phyloP scores from a whole-genome alignment of 2,113 vertebrate species.

The Eretmochelys imbricata region DNA sequence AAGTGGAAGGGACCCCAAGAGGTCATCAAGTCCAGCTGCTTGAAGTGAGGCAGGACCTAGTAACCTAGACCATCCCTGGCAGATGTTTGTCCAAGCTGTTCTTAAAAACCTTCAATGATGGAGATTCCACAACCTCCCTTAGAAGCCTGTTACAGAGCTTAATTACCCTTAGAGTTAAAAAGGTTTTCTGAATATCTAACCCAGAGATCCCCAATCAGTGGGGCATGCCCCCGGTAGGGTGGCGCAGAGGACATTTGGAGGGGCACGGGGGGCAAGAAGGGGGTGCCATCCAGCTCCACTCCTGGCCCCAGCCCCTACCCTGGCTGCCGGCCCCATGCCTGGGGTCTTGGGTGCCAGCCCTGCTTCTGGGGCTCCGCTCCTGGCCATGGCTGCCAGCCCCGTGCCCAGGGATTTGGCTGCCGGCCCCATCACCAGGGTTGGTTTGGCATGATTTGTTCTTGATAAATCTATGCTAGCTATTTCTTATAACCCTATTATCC shows the following conservation, averaged over 20 bases:
- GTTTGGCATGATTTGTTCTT: not conserved
- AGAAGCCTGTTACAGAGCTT: not conserved
- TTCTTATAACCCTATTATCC: not conserved
- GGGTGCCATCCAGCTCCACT: no score
- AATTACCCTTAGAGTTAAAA: not conserved
- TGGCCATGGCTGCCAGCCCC: no score
- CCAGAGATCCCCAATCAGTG: not conserved
- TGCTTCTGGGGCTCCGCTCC: no score
- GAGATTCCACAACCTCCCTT: not conserved
- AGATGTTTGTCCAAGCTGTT: not conserved
- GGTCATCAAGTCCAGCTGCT: not conserved
- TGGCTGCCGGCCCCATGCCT: no score
- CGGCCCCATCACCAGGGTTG: no score
- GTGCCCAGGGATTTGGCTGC: no score
- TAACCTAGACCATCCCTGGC: not conserved
- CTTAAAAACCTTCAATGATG: not conserved
- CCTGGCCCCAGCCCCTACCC: no score
- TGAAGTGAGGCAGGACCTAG: not conserved
- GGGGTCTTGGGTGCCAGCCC: no score
- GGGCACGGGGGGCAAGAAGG: no score
- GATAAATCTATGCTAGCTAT: not conserved
- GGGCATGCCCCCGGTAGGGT: no score
- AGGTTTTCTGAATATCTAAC: not conserved
- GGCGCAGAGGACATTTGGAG: no score
- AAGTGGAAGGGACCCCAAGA: not conserved